Evolutionary conservation across 2,888 invertebrate species (phyloP), one percentile per base, ranked within the genome.

Genomic region (Campoletis raptor): DNA sequence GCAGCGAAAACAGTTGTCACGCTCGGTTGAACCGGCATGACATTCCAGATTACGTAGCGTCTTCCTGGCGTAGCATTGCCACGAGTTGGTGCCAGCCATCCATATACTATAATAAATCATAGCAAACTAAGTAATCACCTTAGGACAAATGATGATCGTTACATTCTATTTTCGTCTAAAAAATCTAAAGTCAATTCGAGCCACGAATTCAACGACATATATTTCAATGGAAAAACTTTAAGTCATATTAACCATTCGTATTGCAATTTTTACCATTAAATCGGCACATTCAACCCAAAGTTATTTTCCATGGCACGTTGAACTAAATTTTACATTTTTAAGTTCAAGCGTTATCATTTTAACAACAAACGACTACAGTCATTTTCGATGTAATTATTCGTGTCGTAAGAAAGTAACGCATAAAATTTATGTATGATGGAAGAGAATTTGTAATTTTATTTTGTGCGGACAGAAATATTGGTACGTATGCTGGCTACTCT

Each of bases 41-140:
- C 91, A 91, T 91, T 92, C 91, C 92, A 89, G 91, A 92, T 92
- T 92, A 92, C 87, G 90, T 90, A 90, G 88, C 90, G 88, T 90
- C 89, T 90, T 90, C 89, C 89, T 88, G 87, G 88, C 48, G 88
- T 89, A 90, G 91, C 90, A 88, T 89, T 90, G 91, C 89, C 89
- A 89, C 90, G 88, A 90, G 88, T 89, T 85, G 45, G 45, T 89
- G 84, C 85, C 85, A 85, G 83, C 85, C 69, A 81, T 84, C 79
- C 81, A 57, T 81, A 77, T 66, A 67, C 10, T 6, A 24, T 61
- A 15, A 79, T 73, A 66, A 66, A 79, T 24, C 45, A 74, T 74
- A 45, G 36, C 70, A 61, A 73, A 36, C 45, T 61, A 64, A 64
- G 78, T 73, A 83, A 48, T 30, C 42, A 54, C 45, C 40, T 54